Percentiles rank a stretch among this genome's conserved stretches.
Evolutionary conservation across 2,888 invertebrate species (phyloP).

Genomic region (Caenorhabditis doughertyi): DNA sequence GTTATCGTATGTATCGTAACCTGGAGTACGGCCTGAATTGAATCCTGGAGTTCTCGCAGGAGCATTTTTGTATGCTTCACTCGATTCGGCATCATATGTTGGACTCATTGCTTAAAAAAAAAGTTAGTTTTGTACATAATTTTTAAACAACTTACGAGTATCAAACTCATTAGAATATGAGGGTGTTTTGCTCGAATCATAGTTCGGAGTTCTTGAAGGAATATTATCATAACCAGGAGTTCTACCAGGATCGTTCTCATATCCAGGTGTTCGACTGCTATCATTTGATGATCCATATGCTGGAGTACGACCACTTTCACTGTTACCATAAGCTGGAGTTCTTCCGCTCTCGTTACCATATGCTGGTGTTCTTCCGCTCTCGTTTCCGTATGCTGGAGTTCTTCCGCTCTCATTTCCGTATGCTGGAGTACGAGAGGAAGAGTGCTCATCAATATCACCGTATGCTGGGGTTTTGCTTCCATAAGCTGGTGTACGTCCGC

Average conservation of each 20-base stretch:
- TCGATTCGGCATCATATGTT: conserved; percentile 12
- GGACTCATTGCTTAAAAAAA: conserved; percentile 38
- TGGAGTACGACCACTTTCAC: conserved; percentile 8
- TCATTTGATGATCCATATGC: conserved; percentile 14
- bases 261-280: conserved; percentile 20
- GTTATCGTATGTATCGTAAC: conserved; percentile 26
- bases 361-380: conserved; percentile 45
- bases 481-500: conserved; percentile 64
- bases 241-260: conserved; percentile 20
- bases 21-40: conserved; percentile 35
- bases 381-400: conserved; percentile 55
- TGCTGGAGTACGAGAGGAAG: conserved; percentile 46
- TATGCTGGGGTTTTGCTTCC: conserved; percentile 62
- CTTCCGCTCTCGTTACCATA: conserved; percentile 23
- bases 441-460: conserved; percentile 36
- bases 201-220: conserved; percentile 34
- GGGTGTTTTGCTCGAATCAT: conserved; percentile 43
- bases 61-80: conserved; percentile 21
- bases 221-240: conserved; percentile 21
- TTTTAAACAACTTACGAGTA: conserved; percentile 28
- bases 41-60: conserved; percentile 45
- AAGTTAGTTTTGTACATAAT: not conserved
- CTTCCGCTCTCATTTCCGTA: conserved; percentile 44
- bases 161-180: conserved; percentile 32
- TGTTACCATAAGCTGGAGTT: conserved; percentile 25